Evolutionary conservation across 2,888 invertebrate species (phyloP).

Genomic region (Hybos culiciformis): DNA sequence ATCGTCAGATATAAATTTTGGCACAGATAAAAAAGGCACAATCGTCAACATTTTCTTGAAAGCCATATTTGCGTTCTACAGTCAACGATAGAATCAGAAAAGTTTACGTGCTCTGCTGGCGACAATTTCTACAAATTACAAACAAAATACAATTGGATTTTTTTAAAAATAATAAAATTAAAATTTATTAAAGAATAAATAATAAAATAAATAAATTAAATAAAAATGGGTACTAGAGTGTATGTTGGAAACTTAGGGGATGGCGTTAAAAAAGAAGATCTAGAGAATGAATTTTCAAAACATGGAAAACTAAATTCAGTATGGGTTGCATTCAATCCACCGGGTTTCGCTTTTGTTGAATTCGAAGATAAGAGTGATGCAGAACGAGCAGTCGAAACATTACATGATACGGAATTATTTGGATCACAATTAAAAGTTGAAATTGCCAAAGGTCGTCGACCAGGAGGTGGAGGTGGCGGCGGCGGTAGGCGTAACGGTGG

Average conservation of each 20-base stretch:
- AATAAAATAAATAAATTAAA: not conserved
- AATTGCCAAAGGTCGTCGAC: constrained; percentile 65
- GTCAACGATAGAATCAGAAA: too few species aligned
- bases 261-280: constrained; percentile 80
- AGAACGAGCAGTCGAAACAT: constrained; percentile 62
- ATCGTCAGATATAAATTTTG: too few species aligned
- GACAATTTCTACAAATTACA: too few species aligned
- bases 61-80: too few species aligned
- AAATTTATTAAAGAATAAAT: too few species aligned
- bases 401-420: constrained; percentile 77
- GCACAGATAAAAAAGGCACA: too few species aligned
- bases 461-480: not conserved
- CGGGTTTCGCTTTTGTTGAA: constrained; percentile 89
- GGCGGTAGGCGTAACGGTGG: constrained; percentile 33
- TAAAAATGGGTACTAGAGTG: constrained; percentile 54
- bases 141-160: too few species aligned
- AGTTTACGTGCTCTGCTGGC: too few species aligned
- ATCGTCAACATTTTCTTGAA: too few species aligned
- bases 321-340: constrained; percentile 86
- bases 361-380: constrained; percentile 81
- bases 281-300: constrained; percentile 81
- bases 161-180: too few species aligned
- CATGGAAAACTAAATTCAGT: constrained; percentile 84
- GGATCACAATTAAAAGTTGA: constrained; percentile 80
- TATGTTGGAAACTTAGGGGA: constrained; percentile 83